phyloP scores from a whole-genome alignment of 1,140 invertebrate species.

The Micrasema minimum region DNA sequence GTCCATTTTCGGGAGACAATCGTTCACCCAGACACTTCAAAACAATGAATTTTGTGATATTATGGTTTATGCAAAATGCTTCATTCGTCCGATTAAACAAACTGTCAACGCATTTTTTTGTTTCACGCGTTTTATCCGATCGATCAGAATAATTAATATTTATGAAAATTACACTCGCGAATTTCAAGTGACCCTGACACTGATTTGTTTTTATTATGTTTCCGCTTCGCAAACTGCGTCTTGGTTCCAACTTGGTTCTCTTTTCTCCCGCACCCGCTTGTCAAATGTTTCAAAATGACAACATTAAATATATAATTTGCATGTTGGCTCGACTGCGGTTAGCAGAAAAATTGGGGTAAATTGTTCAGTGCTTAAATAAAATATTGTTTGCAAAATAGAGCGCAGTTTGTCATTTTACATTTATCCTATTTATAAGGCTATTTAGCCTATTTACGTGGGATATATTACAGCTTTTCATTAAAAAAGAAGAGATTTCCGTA shows the following conservation, averaged over 20 bases:
- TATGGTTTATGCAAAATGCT: conserved; percentile 6
- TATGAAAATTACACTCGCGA: conserved; percentile 20
- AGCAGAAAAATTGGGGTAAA: not conserved
- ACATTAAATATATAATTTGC: not conserved
- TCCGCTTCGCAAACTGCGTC: conserved; percentile 17
- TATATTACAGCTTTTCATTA: no score
- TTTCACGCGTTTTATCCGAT: not conserved
- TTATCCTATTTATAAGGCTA: no score
- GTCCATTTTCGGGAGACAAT: conserved; percentile 28
- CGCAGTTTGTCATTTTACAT: not conserved
- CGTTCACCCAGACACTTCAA: not conserved
- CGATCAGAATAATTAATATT: conserved; percentile 17
- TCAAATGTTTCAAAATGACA: conserved; percentile 15
- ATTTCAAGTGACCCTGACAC: conserved; percentile 20
- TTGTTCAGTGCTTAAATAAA: not conserved
- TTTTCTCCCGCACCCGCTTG: conserved; percentile 13
- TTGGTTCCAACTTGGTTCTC: not conserved
- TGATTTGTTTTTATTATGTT: conserved; percentile 31
- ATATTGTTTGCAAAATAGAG: not conserved
- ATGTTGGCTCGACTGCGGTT: not conserved
- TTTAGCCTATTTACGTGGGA: no score
- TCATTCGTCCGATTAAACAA: not conserved
- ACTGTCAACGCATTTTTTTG: not conserved
- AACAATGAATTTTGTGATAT: not conserved
- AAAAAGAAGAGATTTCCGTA: no score